Evolutionary conservation across 2,797 vertebrate genomes (phyloP), one percentile per base, ranked within the genome.

Genomic region (Falco novaeseelandiae): DNA sequence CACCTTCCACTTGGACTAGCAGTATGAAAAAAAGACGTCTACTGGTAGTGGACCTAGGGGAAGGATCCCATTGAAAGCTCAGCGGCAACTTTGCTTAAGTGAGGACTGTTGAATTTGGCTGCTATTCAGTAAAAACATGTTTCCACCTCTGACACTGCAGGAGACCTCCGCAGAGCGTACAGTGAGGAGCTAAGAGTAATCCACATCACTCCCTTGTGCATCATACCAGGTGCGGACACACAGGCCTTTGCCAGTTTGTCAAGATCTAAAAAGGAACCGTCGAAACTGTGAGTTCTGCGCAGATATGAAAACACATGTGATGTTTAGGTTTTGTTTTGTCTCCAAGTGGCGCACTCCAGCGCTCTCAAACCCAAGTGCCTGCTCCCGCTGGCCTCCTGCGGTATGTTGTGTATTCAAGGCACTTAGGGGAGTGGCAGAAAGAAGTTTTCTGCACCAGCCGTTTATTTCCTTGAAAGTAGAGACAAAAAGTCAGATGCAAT

Each of bases 401-500:
- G 27, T 27, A 13, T 7, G 14, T 5, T 55, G 49, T 27, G 13
- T 54, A 12, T 36, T 58, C 54, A 3, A 46, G 71, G 25, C n/a
- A 38, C 58, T 36, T 17, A n/a, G 8, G 26, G 38, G 7, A 83
- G 58, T 6, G 14, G 36, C 58, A 92, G 81, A 71, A 87, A 73
- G 40, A 84, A 72, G 26, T 74, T 88, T 44, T 36, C 57, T 70
- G 27, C 32, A 18, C 49, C 38, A 32, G 40, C 55, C 76, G 21
- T 97, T 94, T 96, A 80, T 97, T 96, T 95, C 72, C 90, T 96
- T 79, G 74, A 86, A 84, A 80, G 82, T 9, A 94, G 85, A 96
- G 84, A 72, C 86, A 83, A 87, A 96, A 96, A 95, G 92, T 88
- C 93, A 96, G 97, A 97, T 96, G 32, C 48, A 57, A 84, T 98